Conservation (phyloP, 2,888 invertebrate species). For the Agelastica alni region DNA sequence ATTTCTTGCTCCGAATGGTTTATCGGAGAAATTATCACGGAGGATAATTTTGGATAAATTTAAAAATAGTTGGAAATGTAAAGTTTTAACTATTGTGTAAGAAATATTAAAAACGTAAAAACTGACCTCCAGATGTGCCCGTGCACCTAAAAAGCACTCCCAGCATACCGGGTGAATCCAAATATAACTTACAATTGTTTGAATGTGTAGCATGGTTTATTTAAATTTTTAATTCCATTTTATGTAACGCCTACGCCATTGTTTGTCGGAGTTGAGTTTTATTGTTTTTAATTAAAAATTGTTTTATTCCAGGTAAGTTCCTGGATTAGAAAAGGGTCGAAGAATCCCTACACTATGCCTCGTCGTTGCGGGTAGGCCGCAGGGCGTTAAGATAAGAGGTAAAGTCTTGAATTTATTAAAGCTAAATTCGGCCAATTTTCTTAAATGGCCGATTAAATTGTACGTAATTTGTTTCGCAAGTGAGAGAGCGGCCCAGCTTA, state of each 20-base stretch:
- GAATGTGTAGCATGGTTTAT: too few relatives aligned
- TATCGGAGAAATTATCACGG: too few relatives aligned
- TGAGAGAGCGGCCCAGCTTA: conserved; percentile 44
- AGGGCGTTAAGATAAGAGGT: conserved; percentile 53
- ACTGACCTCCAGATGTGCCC: too few relatives aligned
- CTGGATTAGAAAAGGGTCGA: conserved; percentile 33
- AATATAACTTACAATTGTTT: too few relatives aligned
- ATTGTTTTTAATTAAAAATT: conserved; percentile 41
- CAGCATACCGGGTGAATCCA: too few relatives aligned
- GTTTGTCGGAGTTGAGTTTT: too few relatives aligned
- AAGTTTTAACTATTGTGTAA: too few relatives aligned
- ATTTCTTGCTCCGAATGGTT: too few relatives aligned
- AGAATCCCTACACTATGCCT: conserved; percentile 22
- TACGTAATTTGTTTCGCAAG: conserved; percentile 56
- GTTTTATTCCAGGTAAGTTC: conserved; percentile 52
- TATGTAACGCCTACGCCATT: background rate
- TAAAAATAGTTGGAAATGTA: too few relatives aligned
- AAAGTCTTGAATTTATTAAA: conserved; percentile 57
- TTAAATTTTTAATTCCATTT: background rate
- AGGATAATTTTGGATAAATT: too few relatives aligned
- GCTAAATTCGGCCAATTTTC: conserved; percentile 57
- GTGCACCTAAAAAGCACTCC: too few relatives aligned
- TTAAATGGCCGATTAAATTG: conserved; percentile 57
- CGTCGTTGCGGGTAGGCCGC: conserved; percentile 40
- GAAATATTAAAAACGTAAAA: too few relatives aligned